Evolutionary conservation across 2,888 invertebrate species (phyloP).

Genomic region (Eumacrocentrus americanus): DNA sequence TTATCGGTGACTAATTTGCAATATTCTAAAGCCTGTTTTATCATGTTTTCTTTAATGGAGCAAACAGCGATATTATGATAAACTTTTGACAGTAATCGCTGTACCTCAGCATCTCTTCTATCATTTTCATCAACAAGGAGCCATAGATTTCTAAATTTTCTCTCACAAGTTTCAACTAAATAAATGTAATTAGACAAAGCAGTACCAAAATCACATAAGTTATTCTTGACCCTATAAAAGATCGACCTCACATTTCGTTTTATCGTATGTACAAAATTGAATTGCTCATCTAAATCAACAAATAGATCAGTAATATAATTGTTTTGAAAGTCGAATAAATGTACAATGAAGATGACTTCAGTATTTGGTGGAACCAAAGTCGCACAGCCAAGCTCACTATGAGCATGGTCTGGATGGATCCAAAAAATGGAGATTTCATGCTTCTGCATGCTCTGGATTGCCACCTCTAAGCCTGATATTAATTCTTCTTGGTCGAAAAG

Average conservation of each 20-base stretch:
- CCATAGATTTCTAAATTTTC: conserved; percentile 68
- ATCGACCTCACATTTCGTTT: conserved; percentile 64
- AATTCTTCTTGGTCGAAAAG: conserved; percentile 59
- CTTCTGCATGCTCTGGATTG: conserved; percentile 77
- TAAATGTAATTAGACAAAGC: too few relatives aligned
- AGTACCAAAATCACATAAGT: too few relatives aligned
- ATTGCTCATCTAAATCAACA: too few relatives aligned
- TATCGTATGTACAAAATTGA: conserved; percentile 61
- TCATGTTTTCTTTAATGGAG: conserved; percentile 69
- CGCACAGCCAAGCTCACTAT: conserved; percentile 76
- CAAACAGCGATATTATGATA: conserved; percentile 77
- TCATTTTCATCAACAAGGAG: conserved; percentile 73
- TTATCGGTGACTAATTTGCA: conserved; percentile 64
- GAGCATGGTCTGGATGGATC: conserved; percentile 76
- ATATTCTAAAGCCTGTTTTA: conserved; percentile 69
- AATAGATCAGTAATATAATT: conserved; percentile 62
- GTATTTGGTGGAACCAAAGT: conserved; percentile 79
- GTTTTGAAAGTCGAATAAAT: conserved; percentile 70
- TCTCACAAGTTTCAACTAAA: conserved; percentile 62
- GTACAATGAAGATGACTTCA: conserved; percentile 76
- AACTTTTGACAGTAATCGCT: conserved; percentile 69
- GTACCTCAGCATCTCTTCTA: conserved; percentile 70
- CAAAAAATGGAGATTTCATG: conserved; percentile 81
- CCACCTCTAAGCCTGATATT: conserved; percentile 71
- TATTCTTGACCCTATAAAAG: too few relatives aligned